Percentiles rank a stretch among this genome's conserved stretches.
Evolutionary conservation across 2,797 vertebrate genomes (phyloP).

Genomic region (Phrynocephalus guinanensis): DNA sequence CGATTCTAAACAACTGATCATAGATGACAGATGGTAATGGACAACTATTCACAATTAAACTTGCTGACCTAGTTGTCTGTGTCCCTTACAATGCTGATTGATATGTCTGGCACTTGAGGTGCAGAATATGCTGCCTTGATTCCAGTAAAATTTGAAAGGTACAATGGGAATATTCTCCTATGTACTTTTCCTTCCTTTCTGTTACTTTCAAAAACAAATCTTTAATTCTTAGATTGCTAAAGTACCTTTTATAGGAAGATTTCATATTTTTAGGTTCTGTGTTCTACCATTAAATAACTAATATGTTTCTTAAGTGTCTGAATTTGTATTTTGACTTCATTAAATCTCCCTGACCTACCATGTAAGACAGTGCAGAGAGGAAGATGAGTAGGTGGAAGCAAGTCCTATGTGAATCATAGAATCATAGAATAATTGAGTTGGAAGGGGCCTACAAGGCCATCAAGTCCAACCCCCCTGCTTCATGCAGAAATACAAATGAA

Average conservation of each 20-base stretch:
- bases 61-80: conserved; percentile 51
- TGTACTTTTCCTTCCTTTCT: background rate
- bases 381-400: background rate
- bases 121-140: background rate
- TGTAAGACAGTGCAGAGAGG: background rate
- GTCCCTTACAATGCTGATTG: conserved; percentile 13
- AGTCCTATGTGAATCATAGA: background rate
- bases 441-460: too few species aligned
- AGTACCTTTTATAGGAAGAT: background rate
- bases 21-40: conserved; percentile 55
- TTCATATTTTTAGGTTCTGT: background rate
- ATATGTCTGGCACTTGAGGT: conserved; percentile 22
- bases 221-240: background rate
- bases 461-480: too few species aligned
- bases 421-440: too few species aligned
- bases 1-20: conserved; percentile 51
- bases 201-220: background rate
- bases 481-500: too few species aligned
- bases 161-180: background rate
- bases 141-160: conserved; percentile 20
- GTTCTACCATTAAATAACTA: background rate
- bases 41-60: conserved; percentile 50
- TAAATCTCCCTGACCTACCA: background rate
- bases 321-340: background rate
- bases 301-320: background rate